These are phyloP conservation scores for Platyura marginata DNA, from an alignment of 1,140 invertebrate species.

Conservation along the genomic window DNA sequence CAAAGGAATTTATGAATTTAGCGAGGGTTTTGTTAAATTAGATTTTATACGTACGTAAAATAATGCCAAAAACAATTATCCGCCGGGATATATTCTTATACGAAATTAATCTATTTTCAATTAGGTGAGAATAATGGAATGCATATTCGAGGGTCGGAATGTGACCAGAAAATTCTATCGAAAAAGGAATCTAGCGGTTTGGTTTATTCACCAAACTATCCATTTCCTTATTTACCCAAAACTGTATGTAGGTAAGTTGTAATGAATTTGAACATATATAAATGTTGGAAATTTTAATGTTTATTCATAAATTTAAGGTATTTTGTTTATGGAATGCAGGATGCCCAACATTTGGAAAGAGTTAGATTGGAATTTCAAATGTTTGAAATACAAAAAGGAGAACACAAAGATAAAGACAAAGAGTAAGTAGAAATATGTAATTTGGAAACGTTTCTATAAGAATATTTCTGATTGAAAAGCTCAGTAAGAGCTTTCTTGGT, in stretches of 20 bases:
- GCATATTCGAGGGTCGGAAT: conserved; percentile 88
- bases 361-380: conserved; percentile 71
- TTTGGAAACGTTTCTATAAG: neutral
- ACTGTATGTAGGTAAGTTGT: conserved; percentile 73
- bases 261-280: too few species aligned
- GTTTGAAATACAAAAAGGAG: conserved; percentile 76
- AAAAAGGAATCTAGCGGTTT: conserved; percentile 77
- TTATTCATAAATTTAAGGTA: too few species aligned
- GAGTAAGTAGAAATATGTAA: conserved; percentile 17
- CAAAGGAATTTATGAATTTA: conserved; percentile 91
- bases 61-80: neutral
- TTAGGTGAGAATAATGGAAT: conserved; percentile 56
- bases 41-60: conserved; percentile 71
- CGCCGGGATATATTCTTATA: too few species aligned
- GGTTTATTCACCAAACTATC: conserved; percentile 90
- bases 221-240: conserved; percentile 83
- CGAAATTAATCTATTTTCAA: conserved; percentile 5
- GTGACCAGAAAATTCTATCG: conserved; percentile 92
- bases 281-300: too few species aligned
- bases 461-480: too few species aligned
- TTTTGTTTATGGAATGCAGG: conserved; percentile 94
- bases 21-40: conserved; percentile 90
- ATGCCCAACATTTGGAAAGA: conserved; percentile 84
- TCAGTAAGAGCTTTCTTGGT: too few species aligned
- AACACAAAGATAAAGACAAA: conserved; percentile 27